These are phyloP conservation scores for Excalfactoria chinensis DNA, from an alignment of 2,113 vertebrate species.

Conservation along the genomic window DNA sequence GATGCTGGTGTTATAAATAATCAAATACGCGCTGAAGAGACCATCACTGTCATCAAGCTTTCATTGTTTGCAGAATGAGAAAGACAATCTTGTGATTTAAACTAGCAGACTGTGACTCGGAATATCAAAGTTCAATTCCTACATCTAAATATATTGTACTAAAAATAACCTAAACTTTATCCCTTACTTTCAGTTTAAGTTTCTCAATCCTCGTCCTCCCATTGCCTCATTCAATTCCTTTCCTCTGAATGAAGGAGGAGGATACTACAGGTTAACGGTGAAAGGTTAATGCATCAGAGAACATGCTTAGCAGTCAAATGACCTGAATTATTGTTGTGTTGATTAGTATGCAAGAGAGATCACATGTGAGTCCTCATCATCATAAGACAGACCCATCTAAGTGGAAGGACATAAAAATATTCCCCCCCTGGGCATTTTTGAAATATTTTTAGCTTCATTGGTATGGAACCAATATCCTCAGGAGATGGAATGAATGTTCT, in stretches of 20 bases:
- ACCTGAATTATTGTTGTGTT: constrained; percentile 30
- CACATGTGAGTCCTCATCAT: constrained; percentile 53
- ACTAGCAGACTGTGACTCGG: constrained; percentile 21
- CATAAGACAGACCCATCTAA: constrained; percentile 39
- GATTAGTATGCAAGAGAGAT: constrained; percentile 64
- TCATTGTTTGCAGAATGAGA: neutral
- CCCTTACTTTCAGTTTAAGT: neutral
- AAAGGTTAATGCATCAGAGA: constrained; percentile 44
- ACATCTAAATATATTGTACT: neutral
- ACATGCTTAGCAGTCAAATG: constrained; percentile 61
- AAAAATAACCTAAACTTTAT: constrained; percentile 17
- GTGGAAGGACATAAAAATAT: constrained; percentile 65
- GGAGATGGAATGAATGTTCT: constrained; percentile 56
- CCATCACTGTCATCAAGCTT: neutral
- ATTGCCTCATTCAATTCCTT: neutral
- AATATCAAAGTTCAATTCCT: constrained; percentile 21
- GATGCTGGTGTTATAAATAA: constrained; percentile 2
- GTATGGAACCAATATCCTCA: constrained; percentile 62
- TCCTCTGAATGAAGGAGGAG: neutral
- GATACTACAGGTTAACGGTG: constrained; percentile 41
- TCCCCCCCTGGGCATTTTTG: constrained; percentile 54
- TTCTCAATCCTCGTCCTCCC: neutral
- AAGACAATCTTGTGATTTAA: constrained; percentile 48
- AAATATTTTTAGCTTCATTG: constrained; percentile 69
- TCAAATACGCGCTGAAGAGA: neutral